Evolutionary conservation across 35 echinoderm and acorn worm species (phyloP).

Genomic region (Ophioderma brevispina): DNA sequence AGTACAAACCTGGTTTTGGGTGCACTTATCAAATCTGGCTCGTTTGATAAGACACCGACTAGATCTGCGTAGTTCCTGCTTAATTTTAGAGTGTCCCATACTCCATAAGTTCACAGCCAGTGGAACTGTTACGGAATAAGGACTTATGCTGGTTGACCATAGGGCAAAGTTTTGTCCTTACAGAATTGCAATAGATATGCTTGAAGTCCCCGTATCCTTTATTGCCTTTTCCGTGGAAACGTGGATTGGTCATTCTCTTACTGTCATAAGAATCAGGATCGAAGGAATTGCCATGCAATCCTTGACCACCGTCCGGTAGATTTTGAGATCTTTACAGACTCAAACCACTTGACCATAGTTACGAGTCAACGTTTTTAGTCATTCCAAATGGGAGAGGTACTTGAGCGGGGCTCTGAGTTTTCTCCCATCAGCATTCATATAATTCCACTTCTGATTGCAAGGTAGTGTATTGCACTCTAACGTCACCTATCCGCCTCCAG

Average conservation of each 20-base stretch:
- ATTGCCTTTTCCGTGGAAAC: not conserved
- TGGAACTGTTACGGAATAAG: not conserved
- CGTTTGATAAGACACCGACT: not conserved
- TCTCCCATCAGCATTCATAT: not conserved
- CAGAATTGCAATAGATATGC: not conserved
- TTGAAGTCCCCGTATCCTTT: conserved; percentile 5
- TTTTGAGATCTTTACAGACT: not conserved
- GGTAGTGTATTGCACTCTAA: not conserved
- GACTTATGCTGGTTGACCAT: not conserved
- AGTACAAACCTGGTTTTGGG: not conserved
- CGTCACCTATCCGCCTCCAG: not conserved
- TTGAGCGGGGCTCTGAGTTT: not conserved
- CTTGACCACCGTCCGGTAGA: not conserved
- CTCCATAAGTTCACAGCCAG: not conserved
- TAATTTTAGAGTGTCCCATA: not conserved
- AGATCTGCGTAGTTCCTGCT: not conserved
- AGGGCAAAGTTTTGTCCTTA: not conserved
- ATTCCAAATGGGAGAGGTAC: not conserved
- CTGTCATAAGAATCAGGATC: not conserved
- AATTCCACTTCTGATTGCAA: not conserved
- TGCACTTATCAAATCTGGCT: not conserved
- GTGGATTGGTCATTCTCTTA: not conserved
- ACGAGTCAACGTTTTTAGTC: not conserved
- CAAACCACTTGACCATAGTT: not conserved
- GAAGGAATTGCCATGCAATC: not conserved